Evolutionary conservation across 2,888 invertebrate genomes (phyloP).

Genomic region (Zeuzera pyrina): DNA sequence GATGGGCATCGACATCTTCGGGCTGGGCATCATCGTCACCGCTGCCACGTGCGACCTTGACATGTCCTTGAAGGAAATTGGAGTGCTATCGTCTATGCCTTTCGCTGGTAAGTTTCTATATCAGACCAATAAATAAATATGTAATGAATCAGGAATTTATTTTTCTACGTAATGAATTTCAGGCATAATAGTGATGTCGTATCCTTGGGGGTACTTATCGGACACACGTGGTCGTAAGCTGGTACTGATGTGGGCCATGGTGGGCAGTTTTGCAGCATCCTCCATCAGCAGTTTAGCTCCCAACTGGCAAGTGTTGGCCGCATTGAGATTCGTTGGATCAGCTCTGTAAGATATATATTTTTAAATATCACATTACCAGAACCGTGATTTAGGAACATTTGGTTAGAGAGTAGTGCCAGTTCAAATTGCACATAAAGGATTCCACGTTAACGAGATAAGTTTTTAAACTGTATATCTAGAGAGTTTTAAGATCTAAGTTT

Average conservation of each 20-base stretch:
- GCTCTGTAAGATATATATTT: constrained; percentile 42
- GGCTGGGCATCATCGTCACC: constrained; percentile 69
- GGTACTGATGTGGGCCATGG: constrained; percentile 53
- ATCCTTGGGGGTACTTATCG: constrained; percentile 57
- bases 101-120: constrained; percentile 62
- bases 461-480: too few relatives aligned
- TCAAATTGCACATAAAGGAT: too few relatives aligned
- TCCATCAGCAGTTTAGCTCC: constrained; percentile 49
- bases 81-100: constrained; percentile 66
- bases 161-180: constrained; percentile 64
- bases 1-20: constrained; percentile 68
- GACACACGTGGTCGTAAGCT: constrained; percentile 49
- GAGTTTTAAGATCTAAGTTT: too few relatives aligned
- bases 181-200: constrained; percentile 58
- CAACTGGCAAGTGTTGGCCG: constrained; percentile 49
- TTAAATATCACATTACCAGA: too few relatives aligned
- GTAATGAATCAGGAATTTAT: constrained; percentile 41
- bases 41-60: constrained; percentile 69
- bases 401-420: too few relatives aligned
- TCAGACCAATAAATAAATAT: constrained; percentile 3
- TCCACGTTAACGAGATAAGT: too few relatives aligned
- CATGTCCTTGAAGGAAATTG: constrained; percentile 59
- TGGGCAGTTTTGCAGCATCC: constrained; percentile 43
- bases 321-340: constrained; percentile 45
- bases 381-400: too few relatives aligned